Conservation (phyloP, 92 coral and sea anemone genomes). For the Epizoanthus fatuus region DNA sequence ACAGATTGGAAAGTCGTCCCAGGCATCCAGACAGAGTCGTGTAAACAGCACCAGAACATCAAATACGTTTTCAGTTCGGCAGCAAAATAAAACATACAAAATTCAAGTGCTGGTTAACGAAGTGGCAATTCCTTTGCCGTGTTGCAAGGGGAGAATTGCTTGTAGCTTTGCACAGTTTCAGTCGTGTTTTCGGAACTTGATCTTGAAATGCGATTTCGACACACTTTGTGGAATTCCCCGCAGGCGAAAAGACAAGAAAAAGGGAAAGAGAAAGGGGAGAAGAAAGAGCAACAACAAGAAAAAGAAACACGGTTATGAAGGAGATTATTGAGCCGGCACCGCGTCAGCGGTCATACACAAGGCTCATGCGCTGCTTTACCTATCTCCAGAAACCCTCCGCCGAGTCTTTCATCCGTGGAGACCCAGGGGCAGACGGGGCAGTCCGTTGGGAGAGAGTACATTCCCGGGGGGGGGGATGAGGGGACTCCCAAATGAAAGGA, state of each 20-base stretch:
- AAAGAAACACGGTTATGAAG: not conserved
- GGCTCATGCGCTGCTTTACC: no score
- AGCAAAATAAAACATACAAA: not conserved
- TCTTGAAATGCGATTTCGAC: conserved; percentile 72
- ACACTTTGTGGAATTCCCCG: conserved; percentile 61
- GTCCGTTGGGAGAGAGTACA: no score
- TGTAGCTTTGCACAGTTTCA: conserved; percentile 74
- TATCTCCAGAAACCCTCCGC: no score
- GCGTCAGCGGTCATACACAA: no score
- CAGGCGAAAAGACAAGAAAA: conserved; percentile 32
- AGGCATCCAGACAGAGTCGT: not conserved
- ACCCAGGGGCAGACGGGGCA: no score
- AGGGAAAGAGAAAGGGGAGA: conserved; percentile 22
- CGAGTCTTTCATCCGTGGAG: no score
- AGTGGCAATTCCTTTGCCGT: conserved; percentile 76
- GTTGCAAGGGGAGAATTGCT: conserved; percentile 64
- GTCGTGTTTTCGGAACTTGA: conserved; percentile 60
- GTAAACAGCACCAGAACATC: not conserved
- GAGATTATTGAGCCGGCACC: not conserved
- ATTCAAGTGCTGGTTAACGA: conserved; percentile 86
- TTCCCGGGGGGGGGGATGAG: no score
- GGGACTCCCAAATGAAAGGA: no score
- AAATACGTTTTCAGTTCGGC: not conserved
- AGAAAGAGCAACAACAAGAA: not conserved
- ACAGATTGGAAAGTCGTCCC: not conserved